phyloP scores from a whole-genome alignment of 2,113 vertebrate genomes.

The Apodemus sylvaticus region DNA sequence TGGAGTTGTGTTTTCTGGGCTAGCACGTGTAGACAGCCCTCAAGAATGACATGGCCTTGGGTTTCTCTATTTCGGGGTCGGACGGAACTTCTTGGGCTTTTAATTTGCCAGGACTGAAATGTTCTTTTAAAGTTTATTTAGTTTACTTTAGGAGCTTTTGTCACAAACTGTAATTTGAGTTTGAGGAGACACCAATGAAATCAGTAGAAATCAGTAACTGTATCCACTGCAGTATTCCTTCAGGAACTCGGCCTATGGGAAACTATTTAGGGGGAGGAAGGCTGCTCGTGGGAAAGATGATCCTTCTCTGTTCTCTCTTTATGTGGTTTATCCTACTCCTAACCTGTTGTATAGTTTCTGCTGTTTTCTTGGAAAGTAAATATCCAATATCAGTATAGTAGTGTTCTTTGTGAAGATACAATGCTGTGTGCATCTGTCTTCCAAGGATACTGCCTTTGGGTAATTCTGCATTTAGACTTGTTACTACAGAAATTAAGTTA shows the following conservation, averaged over 20 bases:
- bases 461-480: background rate
- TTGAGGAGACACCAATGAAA: background rate
- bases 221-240: background rate
- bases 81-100: constrained; percentile 19
- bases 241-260: constrained; percentile 29
- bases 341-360: background rate
- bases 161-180: constrained; percentile 28
- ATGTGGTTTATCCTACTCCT: constrained; percentile 31
- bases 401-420: constrained; percentile 8
- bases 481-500: background rate
- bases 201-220: background rate
- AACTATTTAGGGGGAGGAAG: constrained; percentile 49
- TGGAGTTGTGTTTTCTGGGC: background rate
- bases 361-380: constrained; percentile 52
- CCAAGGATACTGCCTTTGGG: constrained; percentile 8
- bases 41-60: background rate
- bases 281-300: constrained; percentile 54
- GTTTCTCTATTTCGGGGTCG: constrained; percentile 16
- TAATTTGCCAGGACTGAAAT: constrained; percentile 5
- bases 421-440: background rate
- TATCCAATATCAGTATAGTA: background rate
- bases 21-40: background rate
- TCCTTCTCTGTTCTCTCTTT: background rate
- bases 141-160: constrained; percentile 49
- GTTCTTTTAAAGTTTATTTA: constrained; percentile 58